phyloP scores from a whole-genome alignment of 2,797 vertebrate species.

The Esox masquinongy region DNA sequence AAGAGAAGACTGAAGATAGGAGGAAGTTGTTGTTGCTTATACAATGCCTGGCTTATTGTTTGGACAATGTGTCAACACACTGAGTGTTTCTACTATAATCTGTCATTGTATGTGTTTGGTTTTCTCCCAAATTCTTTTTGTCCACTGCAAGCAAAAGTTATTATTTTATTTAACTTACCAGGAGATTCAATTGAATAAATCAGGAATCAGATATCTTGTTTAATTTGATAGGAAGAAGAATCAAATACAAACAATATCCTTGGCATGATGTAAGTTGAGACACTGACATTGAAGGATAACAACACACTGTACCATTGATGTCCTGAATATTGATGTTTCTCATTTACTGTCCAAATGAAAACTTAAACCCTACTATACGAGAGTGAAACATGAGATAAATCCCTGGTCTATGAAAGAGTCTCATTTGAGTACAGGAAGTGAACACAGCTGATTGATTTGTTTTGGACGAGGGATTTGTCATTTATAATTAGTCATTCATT shows the following conservation, averaged over 20 bases:
- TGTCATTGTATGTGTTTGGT: constrained; percentile 28
- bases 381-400: background rate
- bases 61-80: background rate
- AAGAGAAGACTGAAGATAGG: background rate
- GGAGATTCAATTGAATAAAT: constrained; percentile 31
- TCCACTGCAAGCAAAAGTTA: constrained; percentile 38
- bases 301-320: too few species aligned
- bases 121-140: constrained; percentile 22
- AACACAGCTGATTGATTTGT: constrained; percentile 38
- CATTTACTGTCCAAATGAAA: background rate
- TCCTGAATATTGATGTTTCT: background rate
- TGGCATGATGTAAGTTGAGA: background rate
- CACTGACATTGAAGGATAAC: background rate
- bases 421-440: background rate
- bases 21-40: background rate
- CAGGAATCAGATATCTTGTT: constrained; percentile 34
- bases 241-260: constrained; percentile 24
- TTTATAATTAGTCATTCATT: constrained; percentile 2
- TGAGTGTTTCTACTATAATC: constrained; percentile 10
- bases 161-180: constrained; percentile 46
- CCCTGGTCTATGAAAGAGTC: background rate
- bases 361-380: background rate
- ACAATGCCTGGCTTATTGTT: background rate
- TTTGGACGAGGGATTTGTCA: constrained; percentile 10
- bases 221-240: constrained; percentile 54